phyloP scores from a whole-genome alignment of 2,797 vertebrate species.

The Sylvilagus floridanus region DNA sequence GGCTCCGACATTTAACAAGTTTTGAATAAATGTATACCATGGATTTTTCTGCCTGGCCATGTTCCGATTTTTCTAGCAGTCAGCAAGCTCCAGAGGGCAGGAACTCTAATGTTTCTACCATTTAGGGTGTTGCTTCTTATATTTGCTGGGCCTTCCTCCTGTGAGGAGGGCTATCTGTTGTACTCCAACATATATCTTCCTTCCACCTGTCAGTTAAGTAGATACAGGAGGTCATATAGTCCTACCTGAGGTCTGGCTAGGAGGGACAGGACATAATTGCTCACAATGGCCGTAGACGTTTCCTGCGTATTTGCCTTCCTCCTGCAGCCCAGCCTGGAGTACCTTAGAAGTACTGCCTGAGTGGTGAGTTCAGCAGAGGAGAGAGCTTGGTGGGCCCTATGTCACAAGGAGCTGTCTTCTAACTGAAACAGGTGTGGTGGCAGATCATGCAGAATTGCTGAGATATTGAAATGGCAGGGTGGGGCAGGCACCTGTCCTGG shows the following conservation, averaged over 20 bases:
- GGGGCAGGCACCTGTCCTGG: slow-evolving; percentile 52
- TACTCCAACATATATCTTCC: neutral
- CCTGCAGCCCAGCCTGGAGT: neutral
- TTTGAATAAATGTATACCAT: slow-evolving; percentile 36
- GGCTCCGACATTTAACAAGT: neutral
- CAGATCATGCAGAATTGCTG: slow-evolving; percentile 56
- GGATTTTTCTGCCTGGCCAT: neutral
- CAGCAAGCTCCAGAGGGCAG: neutral
- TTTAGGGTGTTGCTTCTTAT: neutral
- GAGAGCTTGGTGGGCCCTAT: slow-evolving; percentile 48
- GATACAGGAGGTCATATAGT: slow-evolving; percentile 13
- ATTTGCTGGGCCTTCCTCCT: neutral
- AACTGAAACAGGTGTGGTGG: slow-evolving; percentile 64
- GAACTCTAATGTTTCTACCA: slow-evolving; percentile 29
- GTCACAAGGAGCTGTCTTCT: slow-evolving; percentile 30
- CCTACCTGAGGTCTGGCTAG: slow-evolving; percentile 24
- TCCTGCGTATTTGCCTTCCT: neutral
- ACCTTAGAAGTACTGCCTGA: neutral
- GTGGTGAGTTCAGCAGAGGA: slow-evolving; percentile 18
- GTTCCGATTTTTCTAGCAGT: slow-evolving; percentile 40
- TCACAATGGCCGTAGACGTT: slow-evolving; percentile 33
- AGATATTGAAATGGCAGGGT: slow-evolving; percentile 63
- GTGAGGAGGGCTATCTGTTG: slow-evolving; percentile 22
- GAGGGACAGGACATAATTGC: slow-evolving; percentile 1
- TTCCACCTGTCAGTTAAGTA: neutral